Evolutionary conservation across 1,140 invertebrate genomes (phyloP), one percentile per base, ranked within the genome.

Genomic region (Lanistes nyassanus): DNA sequence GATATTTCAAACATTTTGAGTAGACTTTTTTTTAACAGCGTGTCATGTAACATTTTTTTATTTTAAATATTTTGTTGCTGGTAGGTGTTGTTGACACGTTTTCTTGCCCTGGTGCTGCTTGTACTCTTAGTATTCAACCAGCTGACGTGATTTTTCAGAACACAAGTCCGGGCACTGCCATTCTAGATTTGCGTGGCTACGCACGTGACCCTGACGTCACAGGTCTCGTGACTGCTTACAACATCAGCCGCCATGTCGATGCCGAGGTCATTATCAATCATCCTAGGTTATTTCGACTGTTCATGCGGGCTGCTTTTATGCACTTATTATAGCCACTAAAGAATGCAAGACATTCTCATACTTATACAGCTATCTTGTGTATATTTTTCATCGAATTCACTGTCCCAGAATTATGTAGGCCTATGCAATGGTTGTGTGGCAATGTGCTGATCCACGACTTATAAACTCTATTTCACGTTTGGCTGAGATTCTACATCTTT

Each of bases 201-300:
- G 76, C 76, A 19, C 16, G 26, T 26, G 76, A 77, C 42, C 70
- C 62, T 55, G 76, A 77, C 71, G 51, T 77, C 36, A 74, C 70
- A 2, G 76, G 76, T 11, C 13, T 34, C 23, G 65, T 77, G 21
- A 56, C 71, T 34, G n/a, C 60, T n/a, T 77, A 68, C 67, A 37
- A 67, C 29, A 31, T 77, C 19, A 31, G 36, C 23, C 51, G 42
- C 21, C 73, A 69, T 39, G 29, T 29, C 3, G 71, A 77, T 31
- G 34, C 36, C 37, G 37, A 67, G 76, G 76, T 77, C n/a, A 67
- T 11, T 3, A n/a, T n/a, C n/a, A n/a, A n/a, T n/a, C n/a, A n/a
- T n/a, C n/a, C n/a, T n/a, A n/a, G n/a, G n/a, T n/a, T n/a, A n/a
- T n/a, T n/a, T n/a, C n/a, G n/a, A n/a, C n/a, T n/a, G n/a, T n/a